These are phyloP conservation scores for Rynchops niger DNA, from an alignment of 2,113 vertebrate species.

Conservation along the genomic window DNA sequence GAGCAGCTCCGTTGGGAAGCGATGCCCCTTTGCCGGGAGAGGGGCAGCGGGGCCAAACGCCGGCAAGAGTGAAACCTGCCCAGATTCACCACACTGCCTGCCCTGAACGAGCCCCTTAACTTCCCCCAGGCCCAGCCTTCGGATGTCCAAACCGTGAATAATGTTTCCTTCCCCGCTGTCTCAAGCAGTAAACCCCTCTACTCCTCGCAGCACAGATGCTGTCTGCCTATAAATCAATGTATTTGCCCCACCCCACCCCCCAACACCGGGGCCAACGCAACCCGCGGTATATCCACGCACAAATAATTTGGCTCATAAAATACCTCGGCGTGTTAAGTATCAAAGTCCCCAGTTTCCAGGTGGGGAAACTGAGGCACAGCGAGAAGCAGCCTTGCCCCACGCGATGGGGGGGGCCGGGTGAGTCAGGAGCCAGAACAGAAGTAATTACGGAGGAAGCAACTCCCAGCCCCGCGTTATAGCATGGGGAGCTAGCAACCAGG, in stretches of 20 bases:
- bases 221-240: background rate
- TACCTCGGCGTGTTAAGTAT: accelerated
- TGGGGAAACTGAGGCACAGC: background rate
- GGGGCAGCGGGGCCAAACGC: accelerated
- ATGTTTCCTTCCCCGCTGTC: accelerated
- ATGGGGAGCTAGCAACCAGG: background rate
- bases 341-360: accelerated
- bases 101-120: accelerated
- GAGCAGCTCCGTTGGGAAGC: background rate
- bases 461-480: background rate
- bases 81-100: accelerated
- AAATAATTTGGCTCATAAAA: accelerated
- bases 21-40: background rate
- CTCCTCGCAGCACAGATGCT: background rate
- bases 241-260: background rate
- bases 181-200: background rate
- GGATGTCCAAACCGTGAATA: accelerated
- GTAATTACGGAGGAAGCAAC: background rate
- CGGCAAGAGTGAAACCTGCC: background rate
- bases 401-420: background rate
- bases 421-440: slow-evolving; percentile 4
- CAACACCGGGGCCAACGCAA: background rate
- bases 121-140: background rate
- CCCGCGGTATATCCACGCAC: accelerated
- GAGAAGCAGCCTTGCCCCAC: background rate